Percentiles rank a stretch among this genome's conserved stretches.
Evolutionary conservation across 2,113 vertebrate species (phyloP).

Genomic region (Alethe castanea): DNA sequence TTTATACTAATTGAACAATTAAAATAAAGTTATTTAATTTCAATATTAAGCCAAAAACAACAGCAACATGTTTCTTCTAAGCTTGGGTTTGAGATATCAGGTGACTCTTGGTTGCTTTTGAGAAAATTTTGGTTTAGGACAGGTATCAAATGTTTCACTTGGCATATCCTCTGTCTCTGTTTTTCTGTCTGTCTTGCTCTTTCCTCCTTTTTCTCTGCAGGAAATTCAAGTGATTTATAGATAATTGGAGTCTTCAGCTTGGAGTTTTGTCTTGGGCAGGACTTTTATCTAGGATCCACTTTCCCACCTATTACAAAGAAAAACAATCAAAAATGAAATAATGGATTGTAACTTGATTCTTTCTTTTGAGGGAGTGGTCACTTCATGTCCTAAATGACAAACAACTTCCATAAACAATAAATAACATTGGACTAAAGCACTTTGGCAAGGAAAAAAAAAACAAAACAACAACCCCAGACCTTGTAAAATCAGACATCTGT

Average conservation of each 20-base stretch:
- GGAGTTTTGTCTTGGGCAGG: conserved; percentile 59
- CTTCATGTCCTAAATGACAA: conserved; percentile 72
- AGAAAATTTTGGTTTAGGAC: conserved; percentile 25
- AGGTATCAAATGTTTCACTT: conserved; percentile 61
- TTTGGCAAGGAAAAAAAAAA: neutral
- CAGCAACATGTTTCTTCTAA: neutral
- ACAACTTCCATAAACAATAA: conserved; percentile 72
- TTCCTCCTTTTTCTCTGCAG: conserved; percentile 63
- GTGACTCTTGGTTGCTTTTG: neutral
- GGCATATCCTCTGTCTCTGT: conserved; percentile 29
- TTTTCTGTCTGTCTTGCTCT: conserved; percentile 27
- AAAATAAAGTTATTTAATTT: neutral
- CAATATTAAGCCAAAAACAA: neutral
- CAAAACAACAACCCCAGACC: neutral
- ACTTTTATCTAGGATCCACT: conserved; percentile 77
- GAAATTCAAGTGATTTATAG: conserved; percentile 79
- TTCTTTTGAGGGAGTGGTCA: conserved; percentile 71
- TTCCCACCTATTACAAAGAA: conserved; percentile 79
- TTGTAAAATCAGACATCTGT: conserved; percentile 70
- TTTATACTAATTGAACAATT: neutral
- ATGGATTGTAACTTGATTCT: conserved; percentile 73
- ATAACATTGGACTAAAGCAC: conserved; percentile 56
- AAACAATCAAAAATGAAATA: conserved; percentile 79
- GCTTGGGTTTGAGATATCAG: neutral
- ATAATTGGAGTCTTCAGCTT: conserved; percentile 73